These are phyloP conservation scores for Gallinago media DNA, from an alignment of 2,113 vertebrate genomes.

Conservation along the genomic window DNA sequence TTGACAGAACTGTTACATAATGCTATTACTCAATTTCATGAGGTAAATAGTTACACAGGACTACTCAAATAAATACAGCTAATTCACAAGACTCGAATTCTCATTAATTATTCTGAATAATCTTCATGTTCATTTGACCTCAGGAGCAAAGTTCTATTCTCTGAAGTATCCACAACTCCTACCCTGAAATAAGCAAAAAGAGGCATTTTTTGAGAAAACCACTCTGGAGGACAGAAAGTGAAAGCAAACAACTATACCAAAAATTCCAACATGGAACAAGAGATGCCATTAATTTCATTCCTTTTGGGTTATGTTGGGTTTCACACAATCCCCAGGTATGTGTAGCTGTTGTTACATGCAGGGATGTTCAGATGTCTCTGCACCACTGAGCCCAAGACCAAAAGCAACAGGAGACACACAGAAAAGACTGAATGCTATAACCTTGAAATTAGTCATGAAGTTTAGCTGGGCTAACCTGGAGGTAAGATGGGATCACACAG, in stretches of 20 bases:
- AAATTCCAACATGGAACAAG: neutral
- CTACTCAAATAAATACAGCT: neutral
- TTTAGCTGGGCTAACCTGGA: neutral
- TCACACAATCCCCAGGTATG: neutral
- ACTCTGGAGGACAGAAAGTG: neutral
- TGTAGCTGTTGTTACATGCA: neutral
- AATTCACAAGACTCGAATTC: neutral
- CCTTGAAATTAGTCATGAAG: rapidly evolving
- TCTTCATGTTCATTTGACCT: neutral
- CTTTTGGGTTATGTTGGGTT: neutral
- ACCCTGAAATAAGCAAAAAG: neutral
- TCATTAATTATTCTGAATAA: neutral
- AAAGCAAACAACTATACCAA: neutral
- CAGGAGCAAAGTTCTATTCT: neutral
- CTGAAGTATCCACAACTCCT: neutral
- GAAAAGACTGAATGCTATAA: neutral
- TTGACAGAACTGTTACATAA: neutral
- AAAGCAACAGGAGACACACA: neutral
- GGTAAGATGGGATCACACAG: neutral
- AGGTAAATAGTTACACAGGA: neutral
- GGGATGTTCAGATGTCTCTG: neutral
- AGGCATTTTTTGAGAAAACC: neutral
- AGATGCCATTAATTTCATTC: neutral
- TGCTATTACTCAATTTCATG: neutral
- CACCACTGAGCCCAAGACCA: neutral